These are phyloP conservation scores for Syngnathoides biaculeatus DNA, from an alignment of 2,113 vertebrate species.

Conservation along the genomic window DNA sequence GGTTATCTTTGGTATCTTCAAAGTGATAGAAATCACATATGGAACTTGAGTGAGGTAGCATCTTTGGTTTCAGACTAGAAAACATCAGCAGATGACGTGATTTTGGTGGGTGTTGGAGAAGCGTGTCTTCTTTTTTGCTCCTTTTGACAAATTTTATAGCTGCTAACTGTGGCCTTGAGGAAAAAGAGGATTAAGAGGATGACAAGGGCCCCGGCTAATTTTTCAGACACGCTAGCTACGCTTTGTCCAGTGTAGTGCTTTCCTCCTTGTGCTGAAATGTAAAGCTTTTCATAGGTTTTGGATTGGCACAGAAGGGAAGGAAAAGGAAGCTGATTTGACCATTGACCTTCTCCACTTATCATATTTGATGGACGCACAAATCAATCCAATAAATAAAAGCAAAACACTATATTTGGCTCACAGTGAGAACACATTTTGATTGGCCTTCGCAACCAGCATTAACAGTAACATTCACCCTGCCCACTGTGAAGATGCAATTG, in stretches of 20 bases:
- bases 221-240: conserved; percentile 49
- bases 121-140: conserved; percentile 61
- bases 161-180: conserved; percentile 87
- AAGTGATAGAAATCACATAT: conserved; percentile 99
- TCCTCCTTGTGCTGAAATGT: conserved; percentile 96
- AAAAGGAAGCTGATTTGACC: conserved; percentile 44
- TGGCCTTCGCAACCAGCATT: conserved; percentile 28
- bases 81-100: conserved; percentile 88
- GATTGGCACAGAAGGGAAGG: conserved; percentile 1
- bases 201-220: conserved; percentile 72
- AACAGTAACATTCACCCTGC: conserved; percentile 31
- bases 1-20: conserved; percentile 99
- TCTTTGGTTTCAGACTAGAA: conserved; percentile 99
- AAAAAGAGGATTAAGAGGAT: conserved; percentile 57
- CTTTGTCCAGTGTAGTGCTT: conserved; percentile 82
- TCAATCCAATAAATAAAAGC: conserved; percentile 12
- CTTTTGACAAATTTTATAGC: conserved; percentile 79
- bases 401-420: conserved; percentile 12
- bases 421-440: conserved; percentile 19
- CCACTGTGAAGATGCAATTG: conserved; percentile 22
- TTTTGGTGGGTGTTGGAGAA: conserved; percentile 36
- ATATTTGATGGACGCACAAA: conserved; percentile 50
- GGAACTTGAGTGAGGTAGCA: conserved; percentile 99
- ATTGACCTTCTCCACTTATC: conserved; percentile 45
- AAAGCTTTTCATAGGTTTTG: conserved; percentile 73